Base-by-base conservation (phyloP, 1,140 invertebrate species). In the Proales similis region DNA sequence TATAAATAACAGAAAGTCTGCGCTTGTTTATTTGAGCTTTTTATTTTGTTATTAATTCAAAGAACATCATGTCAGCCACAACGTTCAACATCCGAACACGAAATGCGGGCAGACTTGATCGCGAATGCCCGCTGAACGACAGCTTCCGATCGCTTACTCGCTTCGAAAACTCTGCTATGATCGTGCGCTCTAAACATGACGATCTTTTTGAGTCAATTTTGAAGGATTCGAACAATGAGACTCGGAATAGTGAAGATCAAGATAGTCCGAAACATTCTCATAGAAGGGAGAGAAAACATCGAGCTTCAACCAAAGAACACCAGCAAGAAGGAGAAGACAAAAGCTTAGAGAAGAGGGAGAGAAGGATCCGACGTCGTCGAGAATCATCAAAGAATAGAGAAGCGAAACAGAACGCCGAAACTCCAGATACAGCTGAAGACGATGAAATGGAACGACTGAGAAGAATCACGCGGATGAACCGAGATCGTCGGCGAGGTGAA, bases 91-190 rank as follows among this genome's bases (percentile, higher is more conserved):
- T 42, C 9, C 17, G 29, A 17, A 29, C 32, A 17, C 27, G 51
- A 57, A 43, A 42, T 42, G 51, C 51, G 3, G 51, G 51, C 19
- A 26, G 19, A 7, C 26, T 57, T 26, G 51, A 57, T 5, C 14
- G 36, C 11, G 36, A 42, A 6, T 42, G 45, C 29, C 39, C 27
- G 17, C 29, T 57, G 14, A 19, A 57, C 27, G 51, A 27, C 17
- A 57, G 51, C 19, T 57, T 57, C 45, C 4, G 51, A 26, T 57
- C 51, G 17, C 30, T 57, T 26, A 57, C 39, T 17, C 39, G 32
- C 39, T 57, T 42, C 30, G 51, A 57, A 9, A 17, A 19, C 19
- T n/a, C 14, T 36, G 9, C 7, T 32, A 42, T 57, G 3, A 24
- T 27, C 7, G n/a, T n/a, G n/a, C 11, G 19, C 9, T 42, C 24